These are phyloP conservation scores for Leptosomus discolor DNA, from an alignment of 2,113 vertebrate genomes.

Conservation along the genomic window DNA sequence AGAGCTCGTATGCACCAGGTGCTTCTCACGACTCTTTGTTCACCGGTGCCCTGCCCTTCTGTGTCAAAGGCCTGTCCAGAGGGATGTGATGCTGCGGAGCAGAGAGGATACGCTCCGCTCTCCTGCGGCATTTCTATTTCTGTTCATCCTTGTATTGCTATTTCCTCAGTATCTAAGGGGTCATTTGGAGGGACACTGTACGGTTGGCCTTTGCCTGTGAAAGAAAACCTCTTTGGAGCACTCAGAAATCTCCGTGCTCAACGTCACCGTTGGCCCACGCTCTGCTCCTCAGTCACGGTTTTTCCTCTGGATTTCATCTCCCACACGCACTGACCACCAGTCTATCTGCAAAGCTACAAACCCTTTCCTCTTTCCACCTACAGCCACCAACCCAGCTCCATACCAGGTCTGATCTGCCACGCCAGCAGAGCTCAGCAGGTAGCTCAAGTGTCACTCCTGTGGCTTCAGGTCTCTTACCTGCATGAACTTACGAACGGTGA, in stretches of 20 bases:
- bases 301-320: neutral
- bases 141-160: neutral
- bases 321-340: neutral
- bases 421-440: neutral
- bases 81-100: neutral
- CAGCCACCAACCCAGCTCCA: neutral
- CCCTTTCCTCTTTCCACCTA: neutral
- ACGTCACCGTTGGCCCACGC: rapidly evolving
- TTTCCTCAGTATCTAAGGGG: neutral
- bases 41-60: neutral
- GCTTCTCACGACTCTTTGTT: neutral
- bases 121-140: neutral
- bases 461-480: slow-evolving; percentile 78
- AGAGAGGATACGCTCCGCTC: neutral
- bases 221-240: neutral
- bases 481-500: slow-evolving; percentile 92
- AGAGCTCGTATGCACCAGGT: neutral
- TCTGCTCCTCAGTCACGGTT: neutral
- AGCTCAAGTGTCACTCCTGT: neutral
- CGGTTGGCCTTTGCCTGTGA: neutral
- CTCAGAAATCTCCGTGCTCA: neutral
- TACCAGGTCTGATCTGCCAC: rapidly evolving
- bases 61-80: neutral
- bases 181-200: neutral
- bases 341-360: neutral